Evolutionary conservation across 2,888 invertebrate genomes (phyloP), one percentile per base, ranked within the genome.

Genomic region (Drosophila trichaetosa): DNA sequence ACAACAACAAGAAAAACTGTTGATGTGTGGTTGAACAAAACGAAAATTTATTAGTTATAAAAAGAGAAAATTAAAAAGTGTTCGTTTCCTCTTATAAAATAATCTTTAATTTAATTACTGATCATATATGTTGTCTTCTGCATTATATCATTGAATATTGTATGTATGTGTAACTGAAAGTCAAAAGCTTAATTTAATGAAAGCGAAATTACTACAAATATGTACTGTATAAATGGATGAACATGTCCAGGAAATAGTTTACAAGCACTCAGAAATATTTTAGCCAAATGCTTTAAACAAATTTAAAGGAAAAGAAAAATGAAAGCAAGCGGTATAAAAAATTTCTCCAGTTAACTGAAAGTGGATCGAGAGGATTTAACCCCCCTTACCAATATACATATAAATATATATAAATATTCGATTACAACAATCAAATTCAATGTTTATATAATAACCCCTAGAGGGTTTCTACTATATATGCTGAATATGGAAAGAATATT

Each of bases 211-310:
- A 63, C 46, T 64, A 38, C 10, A 46, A 46, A 34, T 31, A 46
- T 48, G 24, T 42, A 59, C 31, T 59, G 18, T 54, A 54, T 40
- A 51, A 60, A 13, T 29, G n/a, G 34, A 65, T 52, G 34, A 11
- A 31, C 52, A 36, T 61, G 57, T 68, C 52, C 52, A 61, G 7
- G 16, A 52, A 46, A 62, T 42, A 61, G 56, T 56, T 38, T 34
- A 40, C 46, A 36, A 31, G 40, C 33, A 61, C 31, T 33, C 54
- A 13, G 10, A 40, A 40, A 18, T 42, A 54, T 33, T 24, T 53
- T 18, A 42, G 33, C 24, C 13, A 42, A 54, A 18, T n/a, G 24
- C 24, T 61, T 40, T 54, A n/a, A 42, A 18, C 31, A 13, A 27
- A 38, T 51, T 61, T 13, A 13, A 38, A 16, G 24, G 31, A 51